A percentile compares a stretch with the other conserved stretches of the same genome.
Evolutionary conservation across 2,113 vertebrate species (phyloP).

Genomic region (Ifrita kowaldi): DNA sequence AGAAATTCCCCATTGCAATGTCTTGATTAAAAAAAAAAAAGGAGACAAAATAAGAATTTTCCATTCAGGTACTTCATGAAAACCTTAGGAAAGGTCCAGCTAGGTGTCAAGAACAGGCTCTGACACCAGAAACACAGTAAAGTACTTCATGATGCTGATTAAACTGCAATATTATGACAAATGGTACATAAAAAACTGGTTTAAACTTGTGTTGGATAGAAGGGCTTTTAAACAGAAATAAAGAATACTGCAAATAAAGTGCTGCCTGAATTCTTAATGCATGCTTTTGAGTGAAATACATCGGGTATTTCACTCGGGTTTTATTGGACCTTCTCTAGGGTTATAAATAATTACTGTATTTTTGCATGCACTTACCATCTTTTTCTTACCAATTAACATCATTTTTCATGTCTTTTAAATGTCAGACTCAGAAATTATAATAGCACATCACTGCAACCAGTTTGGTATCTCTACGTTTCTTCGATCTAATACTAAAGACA

Average conservation of each 20-base stretch:
- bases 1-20: neutral
- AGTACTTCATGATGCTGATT: neutral
- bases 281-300: neutral
- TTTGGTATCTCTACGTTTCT: neutral
- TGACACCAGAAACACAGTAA: neutral
- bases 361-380: neutral
- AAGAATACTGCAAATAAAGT: neutral
- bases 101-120: neutral
- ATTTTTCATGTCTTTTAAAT: neutral
- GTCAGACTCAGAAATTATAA: neutral
- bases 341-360: neutral
- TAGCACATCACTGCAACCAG: neutral
- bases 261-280: neutral
- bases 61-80: neutral
- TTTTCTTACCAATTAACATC: neutral
- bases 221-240: neutral
- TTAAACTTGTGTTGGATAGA: neutral
- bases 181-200: neutral
- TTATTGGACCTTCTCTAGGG: neutral
- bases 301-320: no score
- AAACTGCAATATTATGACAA: neutral
- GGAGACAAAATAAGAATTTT: neutral
- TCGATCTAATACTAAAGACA: neutral
- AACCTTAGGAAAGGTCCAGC: neutral
- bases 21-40: neutral